Conservation (phyloP, 2,113 vertebrate genomes). For the Petrocephalus zakoni region DNA sequence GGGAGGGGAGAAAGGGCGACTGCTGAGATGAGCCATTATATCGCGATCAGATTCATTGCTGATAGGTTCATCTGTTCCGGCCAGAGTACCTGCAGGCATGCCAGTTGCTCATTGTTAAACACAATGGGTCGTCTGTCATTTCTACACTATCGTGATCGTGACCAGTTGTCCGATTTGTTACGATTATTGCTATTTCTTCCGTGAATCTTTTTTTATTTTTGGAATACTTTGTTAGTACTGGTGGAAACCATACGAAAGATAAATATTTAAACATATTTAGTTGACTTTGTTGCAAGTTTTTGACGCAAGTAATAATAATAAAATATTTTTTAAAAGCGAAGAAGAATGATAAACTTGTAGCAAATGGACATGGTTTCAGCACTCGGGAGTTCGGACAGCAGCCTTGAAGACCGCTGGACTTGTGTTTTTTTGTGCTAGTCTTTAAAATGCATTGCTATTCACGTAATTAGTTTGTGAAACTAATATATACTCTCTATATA, state of each 20-base stretch:
- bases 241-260: not conserved
- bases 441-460: not conserved
- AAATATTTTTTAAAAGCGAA: not conserved
- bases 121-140: not conserved
- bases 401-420: not conserved
- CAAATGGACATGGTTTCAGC: not conserved
- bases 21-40: not conserved
- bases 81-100: not conserved
- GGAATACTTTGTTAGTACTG: not conserved
- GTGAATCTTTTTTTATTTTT: not conserved
- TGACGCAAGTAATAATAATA: not conserved
- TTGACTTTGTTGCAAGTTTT: not conserved
- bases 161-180: not conserved
- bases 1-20: not conserved
- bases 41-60: not conserved
- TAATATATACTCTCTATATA: not conserved
- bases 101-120: not conserved
- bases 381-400: constrained; percentile 3
- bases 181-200: not conserved
- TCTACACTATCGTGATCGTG: not conserved
- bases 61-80: not conserved
- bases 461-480: not conserved
- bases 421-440: not conserved
- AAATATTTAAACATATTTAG: not conserved
- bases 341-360: not conserved